Conservation (phyloP, 2,797 vertebrate species). For the Girardinus metallicus region DNA sequence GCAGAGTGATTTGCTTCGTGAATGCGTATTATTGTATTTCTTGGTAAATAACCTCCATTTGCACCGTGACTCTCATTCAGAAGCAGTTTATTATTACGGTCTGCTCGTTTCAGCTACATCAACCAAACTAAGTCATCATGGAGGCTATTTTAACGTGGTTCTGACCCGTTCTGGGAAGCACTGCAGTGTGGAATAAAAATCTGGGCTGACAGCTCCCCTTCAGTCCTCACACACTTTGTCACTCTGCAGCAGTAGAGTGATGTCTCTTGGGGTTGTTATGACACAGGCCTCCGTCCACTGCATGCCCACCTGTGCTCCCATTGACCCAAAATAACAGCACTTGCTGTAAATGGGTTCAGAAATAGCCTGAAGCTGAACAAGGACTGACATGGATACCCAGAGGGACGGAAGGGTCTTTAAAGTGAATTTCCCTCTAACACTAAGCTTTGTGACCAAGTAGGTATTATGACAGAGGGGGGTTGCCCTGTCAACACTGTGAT, state of each 20-base stretch:
- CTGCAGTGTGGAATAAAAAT: neutral
- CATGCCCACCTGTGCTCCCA: constrained; percentile 14
- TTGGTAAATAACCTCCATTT: neutral
- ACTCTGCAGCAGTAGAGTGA: constrained; percentile 3
- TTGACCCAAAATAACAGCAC: constrained; percentile 57
- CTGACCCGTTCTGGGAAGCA: neutral
- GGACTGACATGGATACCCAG: constrained; percentile 42
- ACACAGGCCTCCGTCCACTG: constrained; percentile 15
- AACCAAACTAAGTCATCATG: neutral
- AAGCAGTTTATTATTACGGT: neutral
- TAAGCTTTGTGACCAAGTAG: constrained; percentile 1
- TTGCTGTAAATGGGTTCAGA: constrained; percentile 52
- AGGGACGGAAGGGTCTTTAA: constrained; percentile 42
- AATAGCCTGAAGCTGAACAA: constrained; percentile 65
- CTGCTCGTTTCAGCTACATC: neutral
- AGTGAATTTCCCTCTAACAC: constrained; percentile 51
- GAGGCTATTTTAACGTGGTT: neutral
- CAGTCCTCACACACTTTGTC: constrained; percentile 6
- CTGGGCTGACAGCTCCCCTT: constrained; percentile 9
- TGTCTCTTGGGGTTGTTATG: constrained; percentile 12
- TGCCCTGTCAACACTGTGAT: neutral
- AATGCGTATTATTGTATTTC: too few species aligned
- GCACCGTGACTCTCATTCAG: neutral
- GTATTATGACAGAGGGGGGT: neutral
- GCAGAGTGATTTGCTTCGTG: too few species aligned